Percentiles rank a stretch among this genome's conserved stretches.
Evolutionary conservation across 2,797 vertebrate species (phyloP).

Genomic region (Acanthornis magna): DNA sequence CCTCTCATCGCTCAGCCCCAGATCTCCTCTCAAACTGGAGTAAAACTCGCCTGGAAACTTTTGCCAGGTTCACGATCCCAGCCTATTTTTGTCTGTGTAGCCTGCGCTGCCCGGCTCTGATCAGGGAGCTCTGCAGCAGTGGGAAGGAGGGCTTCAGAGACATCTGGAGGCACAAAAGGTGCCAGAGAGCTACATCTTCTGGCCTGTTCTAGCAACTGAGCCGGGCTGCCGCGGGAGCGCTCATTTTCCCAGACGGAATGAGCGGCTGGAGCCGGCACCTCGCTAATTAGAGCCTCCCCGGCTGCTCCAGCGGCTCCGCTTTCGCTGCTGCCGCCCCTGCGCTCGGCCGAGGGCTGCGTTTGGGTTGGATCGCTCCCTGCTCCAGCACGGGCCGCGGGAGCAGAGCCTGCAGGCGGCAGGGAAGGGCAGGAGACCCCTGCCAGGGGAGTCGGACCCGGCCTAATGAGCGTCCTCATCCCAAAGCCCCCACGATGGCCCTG

Average conservation of each 20-base stretch:
- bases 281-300: background rate
- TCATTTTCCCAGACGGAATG: background rate
- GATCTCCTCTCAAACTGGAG: background rate
- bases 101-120: background rate
- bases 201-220: conserved; percentile 19
- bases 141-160: background rate
- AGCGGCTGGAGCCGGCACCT: background rate
- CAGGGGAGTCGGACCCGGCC: background rate
- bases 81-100: background rate
- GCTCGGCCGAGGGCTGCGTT: background rate
- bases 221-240: background rate
- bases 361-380: background rate
- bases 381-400: background rate
- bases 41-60: conserved; percentile 26
- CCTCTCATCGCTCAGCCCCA: background rate
- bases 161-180: conserved; percentile 22
- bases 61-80: background rate
- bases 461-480: background rate
- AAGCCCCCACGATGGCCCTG: background rate
- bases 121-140: background rate
- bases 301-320: background rate
- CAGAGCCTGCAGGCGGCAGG: background rate
- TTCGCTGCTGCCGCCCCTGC: background rate
- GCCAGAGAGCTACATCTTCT: conserved; percentile 57
- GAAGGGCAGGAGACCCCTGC: background rate